Base-by-base conservation (phyloP, 2,888 invertebrate species). In the Azorinus chamasolen region DNA sequence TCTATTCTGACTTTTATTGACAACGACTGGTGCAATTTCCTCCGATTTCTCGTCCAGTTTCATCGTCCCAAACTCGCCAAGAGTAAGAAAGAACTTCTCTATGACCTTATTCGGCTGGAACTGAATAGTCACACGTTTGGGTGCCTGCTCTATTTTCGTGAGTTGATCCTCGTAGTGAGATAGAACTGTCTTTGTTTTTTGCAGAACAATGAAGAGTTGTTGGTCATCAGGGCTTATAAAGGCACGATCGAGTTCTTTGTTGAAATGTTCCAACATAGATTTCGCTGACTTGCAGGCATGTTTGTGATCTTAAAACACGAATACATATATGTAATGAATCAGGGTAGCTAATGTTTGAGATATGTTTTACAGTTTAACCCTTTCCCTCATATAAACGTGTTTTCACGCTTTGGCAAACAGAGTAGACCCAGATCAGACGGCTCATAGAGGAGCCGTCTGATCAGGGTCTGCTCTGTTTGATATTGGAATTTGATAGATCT, bases 31-130 rank as follows among this genome's bases (percentile, higher is more conserved):
- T 41, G 55, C 48, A 16, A 55, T n/a, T 0, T 64, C 64, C 16
- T 55, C 66, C 16, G 64, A 58, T 27, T 59, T 51, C 25, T 51
- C 51, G 25, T 76, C 75, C 2, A 62, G 50, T 43, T 69, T 75
- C 50, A 79, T 50, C 20, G 63, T 62, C 20, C 79, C 79, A 24
- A 80, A 64, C 39, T 76, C 76, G 14, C 57, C 57, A 46, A 66
- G 32, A 18, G 57, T 73, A 1, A 70, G 39, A 39, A 80, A 80
- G 70, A 80, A 80, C 46, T 76, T 80, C 20, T 65, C 73, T 14
- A 80, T 71, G 8, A 57, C 25, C 10, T 41, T 58, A 39, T 76
- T 80, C 16, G 76, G 70, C 16, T 53, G 27, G 32, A 80, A 80
- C 10, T 72, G 41, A 2, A 80, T 41, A 6, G 24, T 46, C 10